Percentiles rank a stretch among this genome's conserved stretches.
phyloP scores from a whole-genome alignment of 2,797 vertebrate genomes.

The Erpetoichthys calabaricus region DNA sequence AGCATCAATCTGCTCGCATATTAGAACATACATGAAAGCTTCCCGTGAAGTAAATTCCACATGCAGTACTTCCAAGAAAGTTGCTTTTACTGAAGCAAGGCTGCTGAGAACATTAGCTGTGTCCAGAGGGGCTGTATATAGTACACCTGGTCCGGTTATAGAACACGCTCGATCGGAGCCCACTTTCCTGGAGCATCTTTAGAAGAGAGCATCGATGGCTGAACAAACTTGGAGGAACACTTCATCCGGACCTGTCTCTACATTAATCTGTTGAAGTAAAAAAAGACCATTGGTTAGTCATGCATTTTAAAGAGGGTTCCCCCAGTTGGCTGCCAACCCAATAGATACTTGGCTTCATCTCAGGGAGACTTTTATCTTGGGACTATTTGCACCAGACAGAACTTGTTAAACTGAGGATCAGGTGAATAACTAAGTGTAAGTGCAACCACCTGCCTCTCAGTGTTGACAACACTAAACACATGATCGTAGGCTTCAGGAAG shows the following conservation, averaged over 20 bases:
- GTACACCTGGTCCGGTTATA: conserved; percentile 5
- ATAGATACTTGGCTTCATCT: background rate
- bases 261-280: conserved; percentile 58
- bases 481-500: no score
- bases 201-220: conserved; percentile 55
- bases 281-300: background rate
- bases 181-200: conserved; percentile 22
- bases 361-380: no score
- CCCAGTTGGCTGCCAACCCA: background rate
- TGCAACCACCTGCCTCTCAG: no score
- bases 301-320: background rate
- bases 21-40: conserved; percentile 19
- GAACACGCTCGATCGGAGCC: conserved; percentile 7
- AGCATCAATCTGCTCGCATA: background rate
- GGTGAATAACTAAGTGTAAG: no score
- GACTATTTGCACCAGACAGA: no score
- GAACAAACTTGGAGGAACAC: conserved; percentile 72
- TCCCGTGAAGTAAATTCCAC: background rate
- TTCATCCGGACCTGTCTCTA: conserved; percentile 65
- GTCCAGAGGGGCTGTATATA: conserved; percentile 1
- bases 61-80: conserved; percentile 3
- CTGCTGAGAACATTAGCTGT: conserved; percentile 3
- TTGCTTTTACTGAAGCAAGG: background rate
- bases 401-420: no score
- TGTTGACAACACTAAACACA: no score